These are phyloP conservation scores for Rhipidura dahli DNA, from an alignment of 2,113 vertebrate species.

Conservation along the genomic window DNA sequence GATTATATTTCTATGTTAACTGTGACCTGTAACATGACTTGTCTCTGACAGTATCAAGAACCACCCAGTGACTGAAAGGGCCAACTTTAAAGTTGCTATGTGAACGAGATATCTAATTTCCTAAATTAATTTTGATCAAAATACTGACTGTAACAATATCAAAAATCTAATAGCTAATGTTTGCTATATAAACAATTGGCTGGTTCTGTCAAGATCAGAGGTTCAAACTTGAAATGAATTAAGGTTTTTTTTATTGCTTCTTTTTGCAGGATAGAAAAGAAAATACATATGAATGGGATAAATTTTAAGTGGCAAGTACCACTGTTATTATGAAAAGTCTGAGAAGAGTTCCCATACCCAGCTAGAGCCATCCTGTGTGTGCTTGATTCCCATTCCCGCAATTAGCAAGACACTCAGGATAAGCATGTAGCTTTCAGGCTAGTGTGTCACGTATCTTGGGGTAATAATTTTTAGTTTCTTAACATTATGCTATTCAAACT, in stretches of 20 bases:
- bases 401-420: background rate
- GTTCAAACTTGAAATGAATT: background rate
- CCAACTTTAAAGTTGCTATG: background rate
- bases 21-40: background rate
- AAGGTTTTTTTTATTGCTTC: background rate
- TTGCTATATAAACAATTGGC: background rate
- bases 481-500: background rate
- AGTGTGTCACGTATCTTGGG: rapidly evolving
- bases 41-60: background rate
- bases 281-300: background rate
- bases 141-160: background rate
- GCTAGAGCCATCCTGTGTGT: rapidly evolving
- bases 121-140: background rate
- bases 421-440: background rate
- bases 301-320: background rate
- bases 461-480: background rate
- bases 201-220: background rate
- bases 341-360: background rate
- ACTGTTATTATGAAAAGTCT: background rate
- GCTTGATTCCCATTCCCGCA: background rate
- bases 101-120: background rate
- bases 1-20: background rate
- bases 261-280: background rate
- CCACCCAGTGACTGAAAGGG: background rate
- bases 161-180: background rate